A percentile compares a stretch with the other conserved stretches of the same genome.
phyloP scores from a whole-genome alignment of 2,888 invertebrate species.

The Helleia helle region DNA sequence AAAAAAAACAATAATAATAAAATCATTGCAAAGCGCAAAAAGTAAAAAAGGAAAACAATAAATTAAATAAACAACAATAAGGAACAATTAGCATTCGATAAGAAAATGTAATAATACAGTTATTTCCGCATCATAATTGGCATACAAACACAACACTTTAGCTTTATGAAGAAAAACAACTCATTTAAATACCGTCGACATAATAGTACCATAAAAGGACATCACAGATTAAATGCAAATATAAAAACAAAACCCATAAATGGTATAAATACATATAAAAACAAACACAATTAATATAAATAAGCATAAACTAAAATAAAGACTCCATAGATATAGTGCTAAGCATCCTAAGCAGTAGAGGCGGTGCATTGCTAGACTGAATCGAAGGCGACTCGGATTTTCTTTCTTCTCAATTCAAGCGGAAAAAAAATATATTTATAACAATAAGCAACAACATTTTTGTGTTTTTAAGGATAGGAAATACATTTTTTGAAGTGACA shows the following conservation, averaged over 20 bases:
- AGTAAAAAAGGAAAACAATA: too few relatives aligned
- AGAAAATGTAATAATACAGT: background rate
- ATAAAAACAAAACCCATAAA: background rate
- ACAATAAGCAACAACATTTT: too few relatives aligned
- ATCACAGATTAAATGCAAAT: background rate
- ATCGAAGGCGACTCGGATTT: constrained; percentile 38
- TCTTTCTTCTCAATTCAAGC: constrained; percentile 34
- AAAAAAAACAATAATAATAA: too few relatives aligned
- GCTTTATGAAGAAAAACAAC: too few relatives aligned
- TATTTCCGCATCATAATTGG: too few relatives aligned
- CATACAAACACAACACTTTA: too few relatives aligned
- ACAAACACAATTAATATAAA: background rate
- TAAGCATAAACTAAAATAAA: constrained; percentile 36
- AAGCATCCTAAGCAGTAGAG: constrained; percentile 54
- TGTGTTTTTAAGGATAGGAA: too few relatives aligned
- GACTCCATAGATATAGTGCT: constrained; percentile 61
- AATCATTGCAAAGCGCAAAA: too few relatives aligned
- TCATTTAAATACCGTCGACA: too few relatives aligned
- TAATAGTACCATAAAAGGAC: too few relatives aligned
- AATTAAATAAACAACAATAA: background rate
- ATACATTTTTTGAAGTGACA: too few relatives aligned
- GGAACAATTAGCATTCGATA: background rate
- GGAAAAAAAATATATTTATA: too few relatives aligned
- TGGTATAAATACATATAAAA: background rate
- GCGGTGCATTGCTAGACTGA: constrained; percentile 32